Percentiles rank a stretch among this genome's conserved stretches.
Evolutionary conservation across 2,888 invertebrate species (phyloP).

Genomic region (Orchesellides sinensis): DNA sequence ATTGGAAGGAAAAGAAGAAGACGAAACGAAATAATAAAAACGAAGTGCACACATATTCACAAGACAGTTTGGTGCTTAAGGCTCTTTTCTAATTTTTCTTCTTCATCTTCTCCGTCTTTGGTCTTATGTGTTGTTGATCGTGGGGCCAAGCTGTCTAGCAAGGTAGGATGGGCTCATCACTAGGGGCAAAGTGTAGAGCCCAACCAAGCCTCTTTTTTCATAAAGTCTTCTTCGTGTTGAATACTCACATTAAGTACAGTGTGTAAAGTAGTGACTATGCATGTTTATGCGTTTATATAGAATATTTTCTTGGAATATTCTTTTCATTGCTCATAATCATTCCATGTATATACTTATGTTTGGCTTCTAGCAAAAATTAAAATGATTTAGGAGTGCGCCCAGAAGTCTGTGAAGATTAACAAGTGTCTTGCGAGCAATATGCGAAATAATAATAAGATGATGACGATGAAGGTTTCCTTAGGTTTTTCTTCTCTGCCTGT

Average conservation of each 20-base stretch:
- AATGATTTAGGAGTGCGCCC: too few relatives aligned
- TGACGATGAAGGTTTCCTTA: too few relatives aligned
- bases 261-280: neutral
- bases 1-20: slow-evolving; percentile 17
- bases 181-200: slow-evolving; percentile 35
- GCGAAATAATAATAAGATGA: too few relatives aligned
- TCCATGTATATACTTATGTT: too few relatives aligned
- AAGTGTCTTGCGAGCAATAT: too few relatives aligned
- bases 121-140: slow-evolving; percentile 43
- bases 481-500: too few relatives aligned
- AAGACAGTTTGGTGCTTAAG: slow-evolving; percentile 56
- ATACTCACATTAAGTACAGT: neutral
- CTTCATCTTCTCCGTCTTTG: slow-evolving; percentile 37
- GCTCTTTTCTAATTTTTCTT: slow-evolving; percentile 55
- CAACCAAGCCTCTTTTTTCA: slow-evolving; percentile 38
- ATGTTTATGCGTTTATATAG: neutral
- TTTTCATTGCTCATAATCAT: neutral
- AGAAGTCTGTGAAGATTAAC: too few relatives aligned
- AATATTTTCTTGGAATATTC: slow-evolving; percentile 20
- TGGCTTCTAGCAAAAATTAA: too few relatives aligned
- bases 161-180: slow-evolving; percentile 62
- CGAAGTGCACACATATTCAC: slow-evolving; percentile 1
- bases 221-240: neutral
- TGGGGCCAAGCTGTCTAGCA: slow-evolving; percentile 71
- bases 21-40: slow-evolving; percentile 21